Evolutionary conservation across 92 coral and sea anemone species (phyloP), one percentile per base, ranked within the genome.

Genomic region (Chrysogorgia sp.): DNA sequence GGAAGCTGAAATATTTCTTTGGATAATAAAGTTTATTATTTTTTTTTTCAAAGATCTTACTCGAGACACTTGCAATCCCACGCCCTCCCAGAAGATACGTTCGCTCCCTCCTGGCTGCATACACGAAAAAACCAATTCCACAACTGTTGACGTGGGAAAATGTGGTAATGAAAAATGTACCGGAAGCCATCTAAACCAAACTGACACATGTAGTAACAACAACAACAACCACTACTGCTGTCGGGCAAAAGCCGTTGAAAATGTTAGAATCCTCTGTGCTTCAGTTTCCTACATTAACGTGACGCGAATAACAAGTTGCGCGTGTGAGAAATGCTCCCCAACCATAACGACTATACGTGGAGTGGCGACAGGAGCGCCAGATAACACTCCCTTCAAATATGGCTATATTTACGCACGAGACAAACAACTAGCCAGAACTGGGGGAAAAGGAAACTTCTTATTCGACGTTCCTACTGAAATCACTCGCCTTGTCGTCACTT

Each of bases 51-150:
- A 21, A 82, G 82, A 77, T 30, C 32, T 30, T 9, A 40, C 58
- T n/a, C 14, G 24, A 2, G 88, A 85, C 69, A 76, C 66, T 34
- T 79, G 88, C 48, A 37, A 70, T 34, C 31, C 68, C 1, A 85
- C 58, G n/a, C 82, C 85, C 19, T 10, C 12, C 0, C 12, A 20
- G 23, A 24, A 32, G 21, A 28, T 10, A 19, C 25, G 32, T 24
- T 53, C 85, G 6, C 52, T 85, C 15, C 88, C 88, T 22, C 75
- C 67, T 2, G 88, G 88, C 10, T 85, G 88, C 31, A 25, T 60
- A 19, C 33, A 34, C 0, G 84, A 28, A 26, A 64, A 68, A 56
- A 85, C 68, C 14, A 58, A 70, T 33, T 70, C 70, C 23, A 79
- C 41, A 34, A 40, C 34, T 31, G 52, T 83, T n/a, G 71, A 83